Percentiles rank a stretch among this genome's conserved stretches.
phyloP scores from a whole-genome alignment of 2,888 invertebrate genomes.

The Syrphus vitripennis region DNA sequence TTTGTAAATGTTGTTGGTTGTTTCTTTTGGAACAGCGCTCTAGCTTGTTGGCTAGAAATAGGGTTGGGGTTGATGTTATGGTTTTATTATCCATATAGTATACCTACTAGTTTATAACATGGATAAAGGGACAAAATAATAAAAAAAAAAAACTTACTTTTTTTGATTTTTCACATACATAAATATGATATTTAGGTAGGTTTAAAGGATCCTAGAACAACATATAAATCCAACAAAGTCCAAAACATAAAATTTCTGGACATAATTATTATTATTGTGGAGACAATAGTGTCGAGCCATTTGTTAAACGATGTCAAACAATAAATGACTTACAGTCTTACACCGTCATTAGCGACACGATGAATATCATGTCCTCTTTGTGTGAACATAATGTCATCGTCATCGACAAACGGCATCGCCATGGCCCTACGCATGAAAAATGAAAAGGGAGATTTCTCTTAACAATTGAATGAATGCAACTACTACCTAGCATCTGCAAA shows the following conservation, averaged over 20 bases:
- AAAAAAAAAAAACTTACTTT: background rate
- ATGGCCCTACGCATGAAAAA: background rate
- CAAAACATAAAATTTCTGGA: slow-evolving; percentile 26
- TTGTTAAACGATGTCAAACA: slow-evolving; percentile 66
- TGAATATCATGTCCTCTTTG: slow-evolving; percentile 55
- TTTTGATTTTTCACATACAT: background rate
- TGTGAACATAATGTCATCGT: background rate
- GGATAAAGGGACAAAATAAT: background rate
- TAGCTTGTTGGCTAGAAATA: slow-evolving; percentile 12
- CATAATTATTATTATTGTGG: slow-evolving; percentile 35
- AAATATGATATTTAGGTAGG: background rate
- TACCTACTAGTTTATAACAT: background rate
- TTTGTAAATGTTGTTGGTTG: background rate
- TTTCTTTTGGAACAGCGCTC: slow-evolving; percentile 12
- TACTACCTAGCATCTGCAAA: slow-evolving; percentile 33
- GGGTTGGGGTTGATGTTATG: slow-evolving; percentile 6
- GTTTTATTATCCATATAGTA: background rate
- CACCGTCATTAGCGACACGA: slow-evolving; percentile 60
- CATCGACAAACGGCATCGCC: background rate
- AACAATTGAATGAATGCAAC: slow-evolving; percentile 38
- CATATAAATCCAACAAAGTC: background rate
- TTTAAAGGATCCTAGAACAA: background rate
- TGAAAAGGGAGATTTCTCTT: background rate
- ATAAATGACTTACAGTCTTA: slow-evolving; percentile 60
- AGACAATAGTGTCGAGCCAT: slow-evolving; percentile 27